These are phyloP conservation scores for Scaptomyza reducta DNA, from an alignment of 2,888 invertebrate species.

Conservation along the genomic window DNA sequence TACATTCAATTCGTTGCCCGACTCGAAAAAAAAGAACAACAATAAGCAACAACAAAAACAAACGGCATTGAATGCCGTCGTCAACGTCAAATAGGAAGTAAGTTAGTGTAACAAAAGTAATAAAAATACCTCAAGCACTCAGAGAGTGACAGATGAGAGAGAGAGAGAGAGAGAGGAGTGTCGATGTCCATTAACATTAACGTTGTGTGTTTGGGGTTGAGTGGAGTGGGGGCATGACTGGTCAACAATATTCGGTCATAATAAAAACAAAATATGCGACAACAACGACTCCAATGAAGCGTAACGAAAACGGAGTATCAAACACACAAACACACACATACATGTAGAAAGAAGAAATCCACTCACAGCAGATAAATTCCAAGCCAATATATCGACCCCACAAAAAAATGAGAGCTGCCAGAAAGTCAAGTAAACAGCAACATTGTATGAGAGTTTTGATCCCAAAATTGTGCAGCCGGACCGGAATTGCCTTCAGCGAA, in stretches of 20 bases:
- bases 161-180: slow-evolving; percentile 29
- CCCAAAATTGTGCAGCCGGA: slow-evolving; percentile 16
- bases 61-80: slow-evolving; percentile 14
- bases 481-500: slow-evolving; percentile 36
- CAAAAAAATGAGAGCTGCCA: slow-evolving; percentile 5
- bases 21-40: slow-evolving; percentile 22
- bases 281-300: slow-evolving; percentile 65
- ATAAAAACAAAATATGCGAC: slow-evolving; percentile 68
- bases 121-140: slow-evolving; percentile 66
- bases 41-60: slow-evolving; percentile 25
- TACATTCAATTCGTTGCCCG: slow-evolving; percentile 35
- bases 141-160: slow-evolving; percentile 14
- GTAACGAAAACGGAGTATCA: slow-evolving; percentile 57
- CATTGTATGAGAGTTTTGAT: slow-evolving; percentile 14
- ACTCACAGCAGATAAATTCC: slow-evolving; percentile 48
- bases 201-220: slow-evolving; percentile 24
- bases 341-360: not conserved
- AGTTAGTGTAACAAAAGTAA: slow-evolving; percentile 78
- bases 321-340: slow-evolving; percentile 19
- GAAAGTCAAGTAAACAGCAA: slow-evolving; percentile 16
- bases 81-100: slow-evolving; percentile 66
- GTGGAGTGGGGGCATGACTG: slow-evolving; percentile 47
- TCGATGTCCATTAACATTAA: slow-evolving; percentile 65
- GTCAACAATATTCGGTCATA: slow-evolving; percentile 72
- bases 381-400: slow-evolving; percentile 28